Conservation (phyloP, 1,140 invertebrate genomes). For the Diuraphis noxia region DNA sequence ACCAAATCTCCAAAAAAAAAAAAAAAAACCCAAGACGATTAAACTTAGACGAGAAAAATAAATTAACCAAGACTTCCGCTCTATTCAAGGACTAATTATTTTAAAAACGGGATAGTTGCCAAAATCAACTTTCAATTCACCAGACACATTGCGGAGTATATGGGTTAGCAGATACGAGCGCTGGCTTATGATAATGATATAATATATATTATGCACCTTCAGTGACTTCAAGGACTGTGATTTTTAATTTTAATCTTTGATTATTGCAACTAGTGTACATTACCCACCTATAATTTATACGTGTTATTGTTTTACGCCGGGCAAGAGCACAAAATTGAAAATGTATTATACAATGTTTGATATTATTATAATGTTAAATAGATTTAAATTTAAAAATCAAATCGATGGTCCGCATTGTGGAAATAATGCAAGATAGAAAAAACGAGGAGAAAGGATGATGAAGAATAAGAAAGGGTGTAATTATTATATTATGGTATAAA, state of each 20-base stretch:
- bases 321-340: neutral
- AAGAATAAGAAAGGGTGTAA: neutral
- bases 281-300: neutral
- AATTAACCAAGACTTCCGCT: slow-evolving; percentile 23
- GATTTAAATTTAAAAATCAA: neutral
- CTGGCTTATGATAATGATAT: neutral
- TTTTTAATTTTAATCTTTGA: neutral
- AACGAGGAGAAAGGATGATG: neutral
- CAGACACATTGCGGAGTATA: neutral
- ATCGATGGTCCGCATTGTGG: neutral
- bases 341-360: neutral
- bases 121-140: slow-evolving; percentile 47
- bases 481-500: neutral
- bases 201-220: neutral
- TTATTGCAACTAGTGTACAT: neutral
- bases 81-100: neutral
- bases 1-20: neutral
- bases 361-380: neutral
- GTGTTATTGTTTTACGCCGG: neutral
- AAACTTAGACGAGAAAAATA: slow-evolving; percentile 30
- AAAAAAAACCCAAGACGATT: neutral
- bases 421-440: neutral
- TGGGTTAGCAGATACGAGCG: neutral
- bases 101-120: slow-evolving; percentile 36
- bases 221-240: neutral